These are phyloP conservation scores for Loriculus beryllinus DNA, from an alignment of 2,797 vertebrate species.

Conservation along the genomic window DNA sequence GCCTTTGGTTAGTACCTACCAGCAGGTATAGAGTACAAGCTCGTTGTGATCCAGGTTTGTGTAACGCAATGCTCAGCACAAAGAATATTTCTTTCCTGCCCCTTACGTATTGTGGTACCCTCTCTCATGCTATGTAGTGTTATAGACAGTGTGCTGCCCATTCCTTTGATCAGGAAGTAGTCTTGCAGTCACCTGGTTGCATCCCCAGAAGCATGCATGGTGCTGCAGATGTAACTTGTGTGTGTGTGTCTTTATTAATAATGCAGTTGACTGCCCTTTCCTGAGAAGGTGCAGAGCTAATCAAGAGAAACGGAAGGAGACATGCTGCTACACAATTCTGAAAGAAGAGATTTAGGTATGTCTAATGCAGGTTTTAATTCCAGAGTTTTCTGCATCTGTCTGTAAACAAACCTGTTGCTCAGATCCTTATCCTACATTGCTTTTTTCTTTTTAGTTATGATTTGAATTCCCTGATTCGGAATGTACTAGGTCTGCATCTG, in stretches of 20 bases:
- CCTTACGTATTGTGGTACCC: background rate
- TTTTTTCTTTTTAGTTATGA: background rate
- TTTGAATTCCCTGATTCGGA: background rate
- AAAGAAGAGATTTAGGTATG: background rate
- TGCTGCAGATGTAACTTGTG: background rate
- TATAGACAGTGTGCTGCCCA: accelerated
- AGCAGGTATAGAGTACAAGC: background rate
- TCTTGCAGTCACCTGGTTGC: background rate
- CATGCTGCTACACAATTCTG: background rate
- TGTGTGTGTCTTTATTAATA: background rate
- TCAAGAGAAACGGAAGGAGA: background rate
- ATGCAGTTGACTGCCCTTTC: background rate
- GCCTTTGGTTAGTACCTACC: background rate
- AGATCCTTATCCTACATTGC: background rate
- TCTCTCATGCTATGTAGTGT: background rate
- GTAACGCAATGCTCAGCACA: background rate
- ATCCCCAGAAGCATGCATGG: background rate
- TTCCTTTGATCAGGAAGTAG: background rate
- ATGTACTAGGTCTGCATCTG: background rate
- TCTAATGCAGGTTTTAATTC: background rate
- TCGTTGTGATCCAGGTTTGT: background rate
- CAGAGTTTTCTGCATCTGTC: background rate
- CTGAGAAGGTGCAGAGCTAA: background rate
- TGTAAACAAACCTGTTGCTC: background rate
- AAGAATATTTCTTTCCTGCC: background rate